phyloP scores from a whole-genome alignment of 2,888 invertebrate genomes.

The Drosophila melanosoma region DNA sequence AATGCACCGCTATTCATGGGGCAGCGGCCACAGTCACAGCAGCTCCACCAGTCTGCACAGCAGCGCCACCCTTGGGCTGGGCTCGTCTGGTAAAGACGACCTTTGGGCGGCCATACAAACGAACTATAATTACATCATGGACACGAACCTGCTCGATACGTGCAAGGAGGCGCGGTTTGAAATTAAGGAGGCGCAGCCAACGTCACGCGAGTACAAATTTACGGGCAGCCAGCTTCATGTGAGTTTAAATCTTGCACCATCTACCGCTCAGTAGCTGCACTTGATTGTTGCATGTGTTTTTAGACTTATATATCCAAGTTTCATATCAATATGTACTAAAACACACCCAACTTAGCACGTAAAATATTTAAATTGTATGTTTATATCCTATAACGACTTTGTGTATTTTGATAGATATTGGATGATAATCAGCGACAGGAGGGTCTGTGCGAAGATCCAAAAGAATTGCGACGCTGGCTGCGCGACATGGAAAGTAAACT shows the following conservation, averaged over 20 bases:
- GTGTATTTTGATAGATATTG: slow-evolving; percentile 66
- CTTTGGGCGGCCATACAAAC: slow-evolving; percentile 96
- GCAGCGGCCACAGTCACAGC: slow-evolving; percentile 89
- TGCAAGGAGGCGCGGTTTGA: slow-evolving; percentile 88
- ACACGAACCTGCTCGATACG: slow-evolving; percentile 95
- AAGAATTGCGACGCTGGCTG: slow-evolving; percentile 92
- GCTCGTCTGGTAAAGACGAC: slow-evolving; percentile 89
- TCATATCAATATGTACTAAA: neutral
- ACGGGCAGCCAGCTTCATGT: slow-evolving; percentile 54
- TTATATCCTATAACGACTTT: neutral
- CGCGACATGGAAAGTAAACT: slow-evolving; percentile 93
- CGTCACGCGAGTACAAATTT: slow-evolving; percentile 52
- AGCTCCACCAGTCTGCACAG: slow-evolving; percentile 86
- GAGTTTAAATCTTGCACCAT: slow-evolving; percentile 25
- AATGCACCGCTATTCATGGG: slow-evolving; percentile 91
- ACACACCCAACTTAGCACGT: too few species aligned
- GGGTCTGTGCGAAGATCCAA: slow-evolving; percentile 83
- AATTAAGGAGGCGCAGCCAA: slow-evolving; percentile 75
- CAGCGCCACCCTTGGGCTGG: slow-evolving; percentile 83
- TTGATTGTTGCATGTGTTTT: neutral
- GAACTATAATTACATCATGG: slow-evolving; percentile 98
- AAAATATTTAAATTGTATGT: neutral
- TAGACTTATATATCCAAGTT: neutral
- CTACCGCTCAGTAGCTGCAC: slow-evolving; percentile 5
- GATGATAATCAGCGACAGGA: slow-evolving; percentile 81